Evolutionary conservation across 2,113 vertebrate genomes (phyloP).

Genomic region (Hystrix brachyura): DNA sequence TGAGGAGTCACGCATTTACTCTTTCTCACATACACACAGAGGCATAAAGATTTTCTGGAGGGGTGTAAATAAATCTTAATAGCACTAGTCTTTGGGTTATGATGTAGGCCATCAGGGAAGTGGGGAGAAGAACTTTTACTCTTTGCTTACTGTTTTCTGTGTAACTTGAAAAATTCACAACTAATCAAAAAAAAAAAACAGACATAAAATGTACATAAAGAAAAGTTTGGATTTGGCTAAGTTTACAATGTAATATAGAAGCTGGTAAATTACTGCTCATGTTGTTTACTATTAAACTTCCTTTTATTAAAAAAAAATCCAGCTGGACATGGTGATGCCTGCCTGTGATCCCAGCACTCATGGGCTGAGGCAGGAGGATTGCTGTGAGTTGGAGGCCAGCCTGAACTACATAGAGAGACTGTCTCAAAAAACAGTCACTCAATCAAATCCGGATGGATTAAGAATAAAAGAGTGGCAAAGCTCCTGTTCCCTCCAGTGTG

Average conservation of each 20-base stretch:
- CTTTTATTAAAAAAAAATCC: neutral
- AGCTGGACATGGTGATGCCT: neutral
- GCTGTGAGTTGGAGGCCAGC: no score
- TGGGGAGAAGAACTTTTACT: neutral
- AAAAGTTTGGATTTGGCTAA: neutral
- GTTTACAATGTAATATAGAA: neutral
- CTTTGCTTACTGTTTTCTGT: neutral
- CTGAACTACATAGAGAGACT: neutral
- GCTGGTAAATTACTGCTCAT: neutral
- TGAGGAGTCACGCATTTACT: neutral
- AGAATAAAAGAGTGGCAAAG: neutral
- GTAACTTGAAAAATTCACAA: neutral
- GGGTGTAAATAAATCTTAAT: neutral
- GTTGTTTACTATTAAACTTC: neutral
- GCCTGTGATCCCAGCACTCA: neutral
- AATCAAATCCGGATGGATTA: neutral
- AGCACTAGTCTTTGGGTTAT: neutral
- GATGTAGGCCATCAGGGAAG: neutral
- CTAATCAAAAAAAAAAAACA: neutral
- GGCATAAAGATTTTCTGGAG: neutral
- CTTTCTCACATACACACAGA: no score
- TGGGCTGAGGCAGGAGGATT: neutral
- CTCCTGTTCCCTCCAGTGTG: fast-evolving
- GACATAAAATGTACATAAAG: neutral
- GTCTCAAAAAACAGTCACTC: neutral